Evolutionary conservation across 92 coral and sea anemone genomes (phyloP).

Genomic region (Porites rus): DNA sequence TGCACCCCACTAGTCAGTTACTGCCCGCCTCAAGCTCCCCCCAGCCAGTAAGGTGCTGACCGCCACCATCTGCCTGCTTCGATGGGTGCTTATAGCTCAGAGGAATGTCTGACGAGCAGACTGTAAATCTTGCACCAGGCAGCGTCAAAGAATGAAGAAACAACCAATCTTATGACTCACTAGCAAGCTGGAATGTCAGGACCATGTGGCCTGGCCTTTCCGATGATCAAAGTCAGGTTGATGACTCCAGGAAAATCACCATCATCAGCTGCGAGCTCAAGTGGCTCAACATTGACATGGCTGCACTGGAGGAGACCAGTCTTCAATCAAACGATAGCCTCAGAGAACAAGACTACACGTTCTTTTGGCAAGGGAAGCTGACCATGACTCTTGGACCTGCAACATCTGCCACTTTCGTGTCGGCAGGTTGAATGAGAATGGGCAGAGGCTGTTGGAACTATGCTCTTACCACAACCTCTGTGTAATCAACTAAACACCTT

Average conservation of each 20-base stretch:
- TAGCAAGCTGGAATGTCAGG: too few relatives aligned
- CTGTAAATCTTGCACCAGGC: too few relatives aligned
- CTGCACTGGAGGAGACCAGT: constrained; percentile 33
- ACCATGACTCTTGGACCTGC: constrained; percentile 27
- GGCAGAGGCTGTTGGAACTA: not conserved
- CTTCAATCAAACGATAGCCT: constrained; percentile 39
- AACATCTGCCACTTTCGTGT: constrained; percentile 5
- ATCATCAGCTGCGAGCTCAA: constrained; percentile 23
- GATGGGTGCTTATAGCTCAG: constrained; percentile 61
- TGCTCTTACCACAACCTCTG: not conserved
- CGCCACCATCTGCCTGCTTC: constrained; percentile 64
- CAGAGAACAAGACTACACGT: constrained; percentile 52
- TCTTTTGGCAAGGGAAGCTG: constrained; percentile 21
- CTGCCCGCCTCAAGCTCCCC: constrained; percentile 22
- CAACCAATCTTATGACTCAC: too few relatives aligned
- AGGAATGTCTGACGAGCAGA: not conserved
- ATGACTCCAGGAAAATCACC: too few relatives aligned
- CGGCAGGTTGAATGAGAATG: not conserved
- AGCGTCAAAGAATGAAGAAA: too few relatives aligned
- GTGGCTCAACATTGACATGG: constrained; percentile 6
- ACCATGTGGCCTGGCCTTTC: too few relatives aligned
- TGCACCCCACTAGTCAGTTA: constrained; percentile 71
- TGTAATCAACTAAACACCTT: not conserved
- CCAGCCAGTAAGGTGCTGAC: constrained; percentile 29
- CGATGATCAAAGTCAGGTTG: too few relatives aligned